Percentiles rank a stretch among this genome's conserved stretches.
These are phyloP conservation scores for Arbacia lixula DNA, from an alignment of 53 echinoderm and acorn worm species.

Conservation along the genomic window DNA sequence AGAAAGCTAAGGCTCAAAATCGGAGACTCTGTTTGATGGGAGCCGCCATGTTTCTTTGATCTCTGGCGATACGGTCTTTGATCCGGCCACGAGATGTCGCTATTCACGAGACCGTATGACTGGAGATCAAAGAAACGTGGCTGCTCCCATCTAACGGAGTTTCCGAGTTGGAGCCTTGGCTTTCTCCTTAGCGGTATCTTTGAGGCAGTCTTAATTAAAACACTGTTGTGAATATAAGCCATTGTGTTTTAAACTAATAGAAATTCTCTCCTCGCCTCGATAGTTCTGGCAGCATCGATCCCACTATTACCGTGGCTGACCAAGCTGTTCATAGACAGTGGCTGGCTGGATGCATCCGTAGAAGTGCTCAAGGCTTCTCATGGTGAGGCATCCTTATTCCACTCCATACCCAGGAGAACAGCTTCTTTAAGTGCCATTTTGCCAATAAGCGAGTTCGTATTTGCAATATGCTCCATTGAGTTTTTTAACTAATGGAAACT, in stretches of 20 bases:
- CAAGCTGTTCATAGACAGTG: conserved; percentile 44
- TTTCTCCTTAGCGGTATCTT: background rate
- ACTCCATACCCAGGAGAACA: background rate
- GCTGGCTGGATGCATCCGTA: conserved; percentile 40
- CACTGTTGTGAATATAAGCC: background rate
- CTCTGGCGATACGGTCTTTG: too few relatives aligned
- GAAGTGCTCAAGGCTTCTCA: conserved; percentile 46
- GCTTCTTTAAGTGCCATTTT: background rate
- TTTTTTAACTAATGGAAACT: too few relatives aligned
- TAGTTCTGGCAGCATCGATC: conserved; percentile 47
- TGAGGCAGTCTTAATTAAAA: too few relatives aligned
- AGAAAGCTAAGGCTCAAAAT: too few relatives aligned
- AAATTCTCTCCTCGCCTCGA: background rate
- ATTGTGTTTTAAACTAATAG: background rate
- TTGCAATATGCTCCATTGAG: too few relatives aligned
- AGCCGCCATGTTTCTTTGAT: too few relatives aligned
- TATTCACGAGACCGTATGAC: too few relatives aligned
- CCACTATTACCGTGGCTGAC: conserved; percentile 47
- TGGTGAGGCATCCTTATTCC: background rate
- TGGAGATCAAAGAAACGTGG: too few relatives aligned
- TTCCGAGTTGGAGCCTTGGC: background rate
- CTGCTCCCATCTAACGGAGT: too few relatives aligned
- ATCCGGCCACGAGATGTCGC: too few relatives aligned
- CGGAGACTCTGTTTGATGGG: too few relatives aligned
- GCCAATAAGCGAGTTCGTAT: too few relatives aligned